Evolutionary conservation across 2,113 vertebrate genomes (phyloP).

Genomic region (Cephalopterus ornatus): DNA sequence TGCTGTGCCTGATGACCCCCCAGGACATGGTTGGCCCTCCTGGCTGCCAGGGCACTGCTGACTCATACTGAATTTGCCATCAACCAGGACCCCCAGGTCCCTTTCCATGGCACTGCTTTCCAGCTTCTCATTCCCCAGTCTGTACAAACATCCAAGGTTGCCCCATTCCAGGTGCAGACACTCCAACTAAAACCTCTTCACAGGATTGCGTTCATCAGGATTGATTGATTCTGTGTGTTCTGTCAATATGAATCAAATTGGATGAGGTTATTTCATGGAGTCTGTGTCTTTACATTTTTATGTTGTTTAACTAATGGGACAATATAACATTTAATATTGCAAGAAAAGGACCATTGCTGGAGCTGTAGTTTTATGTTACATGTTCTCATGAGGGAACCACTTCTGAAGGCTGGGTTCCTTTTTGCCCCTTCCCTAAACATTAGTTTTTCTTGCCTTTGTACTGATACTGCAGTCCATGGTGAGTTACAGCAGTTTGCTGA

Average conservation of each 20-base stretch:
- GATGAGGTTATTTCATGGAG: not conserved
- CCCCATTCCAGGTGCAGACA: not conserved
- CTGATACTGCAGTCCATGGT: not conserved
- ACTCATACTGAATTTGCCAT: not conserved
- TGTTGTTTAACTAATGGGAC: not conserved
- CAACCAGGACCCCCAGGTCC: not conserved
- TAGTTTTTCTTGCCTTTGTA: not conserved
- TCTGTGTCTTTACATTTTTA: not conserved
- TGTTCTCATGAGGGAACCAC: not conserved
- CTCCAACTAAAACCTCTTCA: not conserved
- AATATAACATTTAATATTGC: not conserved
- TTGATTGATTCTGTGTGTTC: not conserved
- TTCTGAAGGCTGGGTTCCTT: not conserved
- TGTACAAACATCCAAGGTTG: not conserved
- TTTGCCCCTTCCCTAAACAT: not conserved
- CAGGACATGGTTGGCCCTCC: not conserved
- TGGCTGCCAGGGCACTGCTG: not conserved
- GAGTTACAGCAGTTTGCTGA: not conserved
- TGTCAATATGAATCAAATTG: not conserved
- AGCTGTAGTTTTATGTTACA: not conserved
- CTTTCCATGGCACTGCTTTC: not conserved
- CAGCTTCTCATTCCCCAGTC: not conserved
- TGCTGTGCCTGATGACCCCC: not conserved
- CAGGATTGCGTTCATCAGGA: fast-evolving
- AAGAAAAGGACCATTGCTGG: not conserved